A percentile compares a stretch with the other conserved stretches of the same genome.
Conservation (phyloP, 2,888 invertebrate genomes). For the Craniophora ligustri region DNA sequence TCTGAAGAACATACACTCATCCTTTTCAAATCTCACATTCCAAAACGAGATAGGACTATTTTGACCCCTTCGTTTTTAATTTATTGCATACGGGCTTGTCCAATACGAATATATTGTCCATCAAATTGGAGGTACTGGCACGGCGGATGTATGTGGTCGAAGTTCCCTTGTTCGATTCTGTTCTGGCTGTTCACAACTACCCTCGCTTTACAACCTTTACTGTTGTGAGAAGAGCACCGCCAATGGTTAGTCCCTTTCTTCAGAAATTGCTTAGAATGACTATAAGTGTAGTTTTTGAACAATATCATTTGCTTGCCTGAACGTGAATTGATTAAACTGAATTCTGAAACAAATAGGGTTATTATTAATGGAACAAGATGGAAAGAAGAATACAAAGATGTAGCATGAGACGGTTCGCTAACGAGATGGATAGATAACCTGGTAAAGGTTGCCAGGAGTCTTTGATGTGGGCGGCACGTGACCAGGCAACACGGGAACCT, state of each 20-base stretch:
- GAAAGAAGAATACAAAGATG: no score
- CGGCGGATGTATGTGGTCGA: conserved; percentile 19
- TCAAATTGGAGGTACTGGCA: background rate
- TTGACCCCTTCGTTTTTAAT: no score
- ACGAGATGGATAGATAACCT: no score
- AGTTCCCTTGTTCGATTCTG: conserved; percentile 4
- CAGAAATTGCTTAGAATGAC: background rate
- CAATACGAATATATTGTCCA: background rate
- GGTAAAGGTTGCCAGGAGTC: no score
- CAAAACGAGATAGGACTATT: no score
- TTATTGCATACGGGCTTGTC: background rate
- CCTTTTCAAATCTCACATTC: no score
- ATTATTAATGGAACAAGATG: no score
- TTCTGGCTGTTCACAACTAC: conserved; percentile 7
- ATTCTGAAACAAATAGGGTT: conserved; percentile 16
- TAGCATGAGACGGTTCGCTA: no score
- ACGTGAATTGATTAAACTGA: conserved; percentile 4
- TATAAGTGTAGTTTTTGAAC: conserved; percentile 22
- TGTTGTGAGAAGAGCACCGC: conserved; percentile 29
- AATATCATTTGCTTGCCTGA: conserved; percentile 18
- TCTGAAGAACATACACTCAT: no score
- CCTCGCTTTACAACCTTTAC: conserved; percentile 27
- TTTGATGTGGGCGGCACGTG: no score
- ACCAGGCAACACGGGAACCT: no score
- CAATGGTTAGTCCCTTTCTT: conserved; percentile 27